Percentiles rank a stretch among this genome's conserved stretches.
These are phyloP conservation scores for Anser brachyrhynchus DNA, from an alignment of 2,113 vertebrate species.

Conservation along the genomic window DNA sequence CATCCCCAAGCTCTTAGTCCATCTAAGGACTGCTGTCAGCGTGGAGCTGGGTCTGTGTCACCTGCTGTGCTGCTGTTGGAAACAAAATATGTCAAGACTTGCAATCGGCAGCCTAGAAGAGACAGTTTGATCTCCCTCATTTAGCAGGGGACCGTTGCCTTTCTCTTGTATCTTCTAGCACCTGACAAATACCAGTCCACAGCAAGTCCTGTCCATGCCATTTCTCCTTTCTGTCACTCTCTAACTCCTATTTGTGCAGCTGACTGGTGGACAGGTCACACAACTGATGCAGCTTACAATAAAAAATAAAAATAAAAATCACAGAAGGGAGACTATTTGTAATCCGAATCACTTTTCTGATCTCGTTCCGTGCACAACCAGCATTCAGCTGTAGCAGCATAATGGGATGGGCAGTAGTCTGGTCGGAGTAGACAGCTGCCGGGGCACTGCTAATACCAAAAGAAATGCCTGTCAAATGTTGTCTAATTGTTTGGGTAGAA, in stretches of 20 bases:
- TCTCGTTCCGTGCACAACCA: neutral
- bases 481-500: neutral
- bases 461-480: slow-evolving; percentile 1
- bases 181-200: neutral
- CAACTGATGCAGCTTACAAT: neutral
- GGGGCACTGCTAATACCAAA: neutral
- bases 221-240: neutral
- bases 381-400: neutral
- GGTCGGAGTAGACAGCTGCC: neutral
- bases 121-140: neutral
- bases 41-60: neutral
- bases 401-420: neutral
- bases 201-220: neutral
- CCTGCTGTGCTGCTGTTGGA: neutral
- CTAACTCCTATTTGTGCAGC: neutral
- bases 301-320: neutral
- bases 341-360: slow-evolving; percentile 30
- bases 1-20: neutral
- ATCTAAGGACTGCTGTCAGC: neutral
- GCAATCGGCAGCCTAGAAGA: neutral
- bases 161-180: neutral
- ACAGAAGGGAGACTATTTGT: neutral
- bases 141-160: neutral
- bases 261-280: neutral
- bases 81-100: slow-evolving; percentile 6